Conservation (phyloP, 2,888 invertebrate species). For the Stenolophus ochropezus region DNA sequence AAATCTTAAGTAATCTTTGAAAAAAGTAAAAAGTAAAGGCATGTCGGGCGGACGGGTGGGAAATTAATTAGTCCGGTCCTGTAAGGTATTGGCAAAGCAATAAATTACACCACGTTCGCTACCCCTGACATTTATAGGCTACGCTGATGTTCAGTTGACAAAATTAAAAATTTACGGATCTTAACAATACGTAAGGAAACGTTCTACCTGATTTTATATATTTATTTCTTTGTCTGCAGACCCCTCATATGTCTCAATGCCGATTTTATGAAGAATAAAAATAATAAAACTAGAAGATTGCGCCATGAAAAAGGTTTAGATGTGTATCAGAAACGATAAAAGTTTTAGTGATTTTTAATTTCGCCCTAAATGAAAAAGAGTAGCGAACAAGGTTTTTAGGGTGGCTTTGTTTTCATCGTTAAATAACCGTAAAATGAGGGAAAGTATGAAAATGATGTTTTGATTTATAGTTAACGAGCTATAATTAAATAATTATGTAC, state of each 20-base stretch:
- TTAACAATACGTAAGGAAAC: slow-evolving; percentile 47
- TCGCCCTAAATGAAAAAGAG: slow-evolving; percentile 43
- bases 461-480: slow-evolving; percentile 30
- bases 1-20: slow-evolving; percentile 6
- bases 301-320: slow-evolving; percentile 50
- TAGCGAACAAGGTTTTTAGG: slow-evolving; percentile 39
- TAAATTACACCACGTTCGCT: slow-evolving; percentile 59
- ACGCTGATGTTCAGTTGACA: slow-evolving; percentile 59
- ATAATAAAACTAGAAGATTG: slow-evolving; percentile 25
- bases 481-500: slow-evolving; percentile 33
- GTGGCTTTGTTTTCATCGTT: slow-evolving; percentile 41
- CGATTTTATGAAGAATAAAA: slow-evolving; percentile 54
- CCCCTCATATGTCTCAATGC: slow-evolving; percentile 43
- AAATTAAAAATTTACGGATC: slow-evolving; percentile 58
- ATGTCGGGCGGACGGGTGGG: background rate
- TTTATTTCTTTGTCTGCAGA: slow-evolving; percentile 51
- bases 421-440: slow-evolving; percentile 38
- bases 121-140: slow-evolving; percentile 60
- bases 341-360: slow-evolving; percentile 49
- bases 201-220: slow-evolving; percentile 52
- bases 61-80: slow-evolving; percentile 51
- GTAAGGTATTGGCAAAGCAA: slow-evolving; percentile 51
- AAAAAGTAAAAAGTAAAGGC: slow-evolving; percentile 17
- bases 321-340: slow-evolving; percentile 51
- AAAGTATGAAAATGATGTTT: slow-evolving; percentile 35